Evolutionary conservation across 2,797 vertebrate species (phyloP), one percentile per base, ranked within the genome.

Genomic region (Crypturellus tataupa): DNA sequence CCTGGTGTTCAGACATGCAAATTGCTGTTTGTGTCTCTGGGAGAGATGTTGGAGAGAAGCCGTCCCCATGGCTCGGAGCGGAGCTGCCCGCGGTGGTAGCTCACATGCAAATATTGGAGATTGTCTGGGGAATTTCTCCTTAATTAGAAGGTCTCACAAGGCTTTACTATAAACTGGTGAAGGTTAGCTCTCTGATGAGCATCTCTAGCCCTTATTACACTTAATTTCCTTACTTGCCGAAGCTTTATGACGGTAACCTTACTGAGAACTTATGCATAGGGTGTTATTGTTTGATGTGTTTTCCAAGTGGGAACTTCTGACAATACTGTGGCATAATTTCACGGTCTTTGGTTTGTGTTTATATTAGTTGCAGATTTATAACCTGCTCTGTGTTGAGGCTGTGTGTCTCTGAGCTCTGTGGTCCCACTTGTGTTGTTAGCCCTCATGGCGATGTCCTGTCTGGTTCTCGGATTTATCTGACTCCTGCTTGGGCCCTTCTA

Each of bases 1-100:
- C 59, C 56, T 40, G 40, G 67, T 51, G 84, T 70, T 91, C 58
- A 90, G 80, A 27, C 40, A 44, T 53, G 62, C 35, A 92, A 80
- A 83, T 85, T n/a, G 63, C 13, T 84, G 33, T 0, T 76, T 83
- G 39, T 79, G 70, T 80, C 58, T 80, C 58, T 21, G 80, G 71
- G 65, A 90, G 44, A 53, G 56, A 29, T 63, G 44, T 33, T 35
- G n/a, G 51, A 47, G 85, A 56, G 87, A 83, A 80, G 77, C 16
- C 75, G 76, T 12, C 37, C 72, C 62, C 78, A 72, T 59, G 76
- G 76, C 81, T 55, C 64, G 59, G 10, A 89, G 65, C 62, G 59
- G 56, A 63, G 17, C 67, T 78, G 87, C 94, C 93, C 67, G 55
- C 31, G 94, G 91, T 72, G 87, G 39, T 79, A 77, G 60, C 78